phyloP scores from a whole-genome alignment of 2,113 vertebrate genomes.

The Acanthisitta chloris region DNA sequence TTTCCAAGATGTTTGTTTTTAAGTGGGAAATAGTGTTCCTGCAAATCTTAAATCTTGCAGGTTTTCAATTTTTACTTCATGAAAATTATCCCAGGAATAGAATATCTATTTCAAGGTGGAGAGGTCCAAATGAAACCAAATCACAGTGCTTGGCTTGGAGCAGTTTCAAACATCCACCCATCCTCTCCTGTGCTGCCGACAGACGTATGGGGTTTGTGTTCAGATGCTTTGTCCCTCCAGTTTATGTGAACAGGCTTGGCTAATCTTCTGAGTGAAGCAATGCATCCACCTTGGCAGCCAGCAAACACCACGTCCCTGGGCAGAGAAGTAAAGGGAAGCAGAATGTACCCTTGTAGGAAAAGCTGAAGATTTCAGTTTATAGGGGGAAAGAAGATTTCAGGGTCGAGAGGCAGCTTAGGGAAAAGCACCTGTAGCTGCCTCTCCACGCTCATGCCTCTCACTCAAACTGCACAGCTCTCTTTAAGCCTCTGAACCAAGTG shows the following conservation, averaged over 20 bases:
- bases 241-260: neutral
- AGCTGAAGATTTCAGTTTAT: neutral
- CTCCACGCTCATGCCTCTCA: neutral
- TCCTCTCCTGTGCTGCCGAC: neutral
- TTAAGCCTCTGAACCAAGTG: neutral
- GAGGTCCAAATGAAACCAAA: neutral
- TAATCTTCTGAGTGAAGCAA: neutral
- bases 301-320: neutral
- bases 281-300: neutral
- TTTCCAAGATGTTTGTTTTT: neutral
- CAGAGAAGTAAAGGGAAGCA: neutral
- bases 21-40: neutral
- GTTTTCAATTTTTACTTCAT: neutral
- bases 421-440: neutral
- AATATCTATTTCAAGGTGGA: neutral
- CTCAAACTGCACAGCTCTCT: neutral
- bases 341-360: neutral
- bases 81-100: neutral
- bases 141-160: neutral
- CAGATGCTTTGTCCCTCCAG: neutral
- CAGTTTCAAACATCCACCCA: neutral
- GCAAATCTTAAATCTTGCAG: neutral
- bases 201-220: rapidly evolving
- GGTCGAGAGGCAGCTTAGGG: neutral
- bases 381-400: neutral